A percentile compares a stretch with the other conserved stretches of the same genome.
These are phyloP conservation scores for Tortricodes alternella DNA, from an alignment of 2,888 invertebrate species.

Conservation along the genomic window DNA sequence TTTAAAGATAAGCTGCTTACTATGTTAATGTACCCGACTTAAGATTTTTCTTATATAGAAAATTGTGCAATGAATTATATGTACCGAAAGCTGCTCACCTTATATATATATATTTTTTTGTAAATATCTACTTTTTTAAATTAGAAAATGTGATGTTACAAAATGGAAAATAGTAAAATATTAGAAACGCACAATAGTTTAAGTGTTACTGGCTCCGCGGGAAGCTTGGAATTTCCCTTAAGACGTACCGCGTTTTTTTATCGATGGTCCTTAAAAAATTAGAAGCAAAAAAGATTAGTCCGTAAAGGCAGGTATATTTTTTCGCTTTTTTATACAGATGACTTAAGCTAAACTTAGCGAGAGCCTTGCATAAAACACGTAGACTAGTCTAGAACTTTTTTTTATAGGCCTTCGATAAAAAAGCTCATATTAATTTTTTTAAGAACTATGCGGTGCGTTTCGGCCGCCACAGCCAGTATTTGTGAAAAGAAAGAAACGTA, in stretches of 20 bases:
- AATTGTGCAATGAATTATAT: slow-evolving; percentile 31
- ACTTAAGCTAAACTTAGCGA: too few relatives aligned
- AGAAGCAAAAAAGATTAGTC: background rate
- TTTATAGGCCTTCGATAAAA: background rate
- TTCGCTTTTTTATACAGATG: too few relatives aligned
- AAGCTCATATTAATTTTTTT: background rate
- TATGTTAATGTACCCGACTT: slow-evolving; percentile 6
- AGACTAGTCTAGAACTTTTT: background rate
- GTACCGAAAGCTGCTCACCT: slow-evolving; percentile 45
- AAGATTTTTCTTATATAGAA: slow-evolving; percentile 13
- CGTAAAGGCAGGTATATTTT: too few relatives aligned
- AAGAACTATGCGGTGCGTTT: background rate
- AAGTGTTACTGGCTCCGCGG: slow-evolving; percentile 16
- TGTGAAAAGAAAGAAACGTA: background rate
- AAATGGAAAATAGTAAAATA: slow-evolving; percentile 70
- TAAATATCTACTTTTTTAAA: slow-evolving; percentile 45
- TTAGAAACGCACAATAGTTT: slow-evolving; percentile 52
- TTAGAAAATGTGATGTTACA: slow-evolving; percentile 42
- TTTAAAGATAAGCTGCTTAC: background rate
- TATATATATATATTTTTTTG: slow-evolving; percentile 41
- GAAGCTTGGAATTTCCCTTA: background rate
- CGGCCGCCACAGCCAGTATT: background rate
- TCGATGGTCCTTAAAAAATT: background rate
- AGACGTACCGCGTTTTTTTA: background rate
- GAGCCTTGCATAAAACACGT: too few relatives aligned